These are phyloP conservation scores for Cydia pomonella DNA, from an alignment of 1,140 invertebrate genomes.

Conservation along the genomic window DNA sequence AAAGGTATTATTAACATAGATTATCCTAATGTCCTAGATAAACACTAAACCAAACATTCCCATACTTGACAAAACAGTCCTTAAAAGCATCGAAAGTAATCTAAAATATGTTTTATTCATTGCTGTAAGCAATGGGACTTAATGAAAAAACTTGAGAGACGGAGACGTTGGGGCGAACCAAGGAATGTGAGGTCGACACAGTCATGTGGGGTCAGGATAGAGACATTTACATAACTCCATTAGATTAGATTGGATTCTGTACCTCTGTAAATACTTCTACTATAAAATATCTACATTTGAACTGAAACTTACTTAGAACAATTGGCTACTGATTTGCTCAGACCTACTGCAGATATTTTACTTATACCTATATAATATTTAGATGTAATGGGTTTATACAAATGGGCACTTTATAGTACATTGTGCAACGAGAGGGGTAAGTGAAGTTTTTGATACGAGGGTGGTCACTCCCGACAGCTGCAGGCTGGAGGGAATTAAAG, in stretches of 20 bases:
- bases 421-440: too few relatives aligned
- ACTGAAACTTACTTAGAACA: background rate
- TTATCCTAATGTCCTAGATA: background rate
- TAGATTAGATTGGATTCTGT: constrained; percentile 27
- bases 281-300: background rate
- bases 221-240: constrained; percentile 30
- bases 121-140: constrained; percentile 46
- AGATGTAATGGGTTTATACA: background rate
- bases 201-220: constrained; percentile 25
- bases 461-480: too few relatives aligned
- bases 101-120: constrained; percentile 45
- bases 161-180: constrained; percentile 15
- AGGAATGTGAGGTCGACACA: constrained; percentile 27
- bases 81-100: constrained; percentile 34
- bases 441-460: too few relatives aligned
- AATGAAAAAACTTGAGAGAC: constrained; percentile 51
- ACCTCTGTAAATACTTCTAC: constrained; percentile 17
- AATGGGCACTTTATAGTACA: too few relatives aligned
- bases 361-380: background rate
- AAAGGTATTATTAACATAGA: background rate
- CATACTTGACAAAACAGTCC: background rate
- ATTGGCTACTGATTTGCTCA: background rate
- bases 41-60: background rate
- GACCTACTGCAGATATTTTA: background rate
- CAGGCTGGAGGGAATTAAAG: too few relatives aligned